phyloP scores from a whole-genome alignment of 1,140 invertebrate genomes.

The Protaetia brevitarsis region DNA sequence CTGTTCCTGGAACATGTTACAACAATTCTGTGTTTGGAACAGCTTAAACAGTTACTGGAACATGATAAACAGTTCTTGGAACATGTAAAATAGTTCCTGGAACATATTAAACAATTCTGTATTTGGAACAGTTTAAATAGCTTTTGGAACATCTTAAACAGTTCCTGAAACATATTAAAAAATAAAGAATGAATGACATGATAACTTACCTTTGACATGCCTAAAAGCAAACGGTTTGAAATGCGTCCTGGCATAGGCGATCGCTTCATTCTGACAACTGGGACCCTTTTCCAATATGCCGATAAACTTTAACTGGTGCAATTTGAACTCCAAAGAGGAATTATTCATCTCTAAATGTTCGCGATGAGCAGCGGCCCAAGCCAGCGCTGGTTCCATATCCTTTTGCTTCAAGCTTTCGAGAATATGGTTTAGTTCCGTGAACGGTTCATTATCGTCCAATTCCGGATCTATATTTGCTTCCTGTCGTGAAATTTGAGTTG shows the following conservation, averaged over 20 bases:
- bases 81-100: no score
- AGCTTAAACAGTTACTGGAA: no score
- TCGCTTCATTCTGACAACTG: constrained; percentile 69
- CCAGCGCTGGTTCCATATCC: constrained; percentile 76
- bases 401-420: constrained; percentile 74
- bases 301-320: constrained; percentile 64
- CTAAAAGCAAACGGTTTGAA: constrained; percentile 78
- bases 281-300: constrained; percentile 62
- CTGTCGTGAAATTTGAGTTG: constrained; percentile 35
- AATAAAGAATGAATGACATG: not conserved
- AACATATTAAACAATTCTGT: no score
- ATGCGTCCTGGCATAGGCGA: constrained; percentile 80
- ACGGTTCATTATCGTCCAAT: constrained; percentile 72
- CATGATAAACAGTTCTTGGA: no score
- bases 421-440: constrained; percentile 81
- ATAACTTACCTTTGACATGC: constrained; percentile 74
- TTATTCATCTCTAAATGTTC: constrained; percentile 62
- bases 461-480: constrained; percentile 72
- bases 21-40: no score
- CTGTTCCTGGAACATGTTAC: not conserved
- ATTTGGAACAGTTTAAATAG: no score
- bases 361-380: constrained; percentile 68
- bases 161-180: not conserved
- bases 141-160: not conserved
- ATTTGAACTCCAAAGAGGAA: constrained; percentile 82